Evolutionary conservation across 2,113 vertebrate genomes (phyloP).

Genomic region (Heterotilapia buettikoferi): DNA sequence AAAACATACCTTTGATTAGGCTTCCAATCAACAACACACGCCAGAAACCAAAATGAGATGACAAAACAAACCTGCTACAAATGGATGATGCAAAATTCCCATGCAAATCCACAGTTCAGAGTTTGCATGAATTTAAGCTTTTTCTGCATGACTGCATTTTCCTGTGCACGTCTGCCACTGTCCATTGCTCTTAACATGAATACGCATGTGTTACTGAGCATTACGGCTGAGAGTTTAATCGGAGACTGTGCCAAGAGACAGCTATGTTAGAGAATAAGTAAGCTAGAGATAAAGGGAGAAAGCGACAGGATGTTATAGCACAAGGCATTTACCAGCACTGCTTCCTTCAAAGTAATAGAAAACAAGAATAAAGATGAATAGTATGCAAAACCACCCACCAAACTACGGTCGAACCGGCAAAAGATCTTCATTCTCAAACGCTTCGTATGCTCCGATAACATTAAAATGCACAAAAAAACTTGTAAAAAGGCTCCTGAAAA

Average conservation of each 20-base stretch:
- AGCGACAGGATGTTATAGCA: neutral
- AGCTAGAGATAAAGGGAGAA: neutral
- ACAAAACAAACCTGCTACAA: neutral
- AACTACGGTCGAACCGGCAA: constrained; percentile 69
- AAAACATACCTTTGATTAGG: neutral
- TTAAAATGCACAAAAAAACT: neutral
- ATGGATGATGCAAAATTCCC: neutral
- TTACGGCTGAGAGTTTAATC: fast-evolving
- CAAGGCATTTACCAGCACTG: neutral
- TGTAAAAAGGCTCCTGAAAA: neutral
- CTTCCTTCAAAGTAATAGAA: neutral
- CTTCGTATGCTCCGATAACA: constrained; percentile 52
- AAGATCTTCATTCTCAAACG: constrained; percentile 80
- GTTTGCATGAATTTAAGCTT: neutral
- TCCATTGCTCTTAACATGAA: neutral
- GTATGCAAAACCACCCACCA: constrained; percentile 71
- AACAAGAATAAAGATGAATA: neutral
- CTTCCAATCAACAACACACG: neutral
- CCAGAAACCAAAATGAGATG: neutral
- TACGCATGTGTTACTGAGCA: neutral
- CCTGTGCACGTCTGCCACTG: neutral
- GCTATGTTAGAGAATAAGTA: fast-evolving
- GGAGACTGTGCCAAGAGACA: neutral
- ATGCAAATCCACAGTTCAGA: neutral
- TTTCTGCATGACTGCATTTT: neutral